phyloP scores from a whole-genome alignment of 2,113 vertebrate genomes.

The Hippocampus mohnikei region DNA sequence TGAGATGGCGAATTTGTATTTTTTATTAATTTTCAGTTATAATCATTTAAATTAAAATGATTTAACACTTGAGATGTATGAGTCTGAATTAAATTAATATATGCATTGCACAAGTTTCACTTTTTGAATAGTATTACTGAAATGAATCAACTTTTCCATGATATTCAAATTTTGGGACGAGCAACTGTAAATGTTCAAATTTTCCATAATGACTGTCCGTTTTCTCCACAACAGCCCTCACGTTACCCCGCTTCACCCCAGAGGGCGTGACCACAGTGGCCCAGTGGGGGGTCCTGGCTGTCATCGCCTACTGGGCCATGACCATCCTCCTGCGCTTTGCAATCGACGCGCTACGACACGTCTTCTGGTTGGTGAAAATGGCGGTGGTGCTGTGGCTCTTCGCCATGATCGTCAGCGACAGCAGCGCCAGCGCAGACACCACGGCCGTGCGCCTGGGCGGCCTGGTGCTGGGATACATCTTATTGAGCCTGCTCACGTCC shows the following conservation, averaged over 20 bases:
- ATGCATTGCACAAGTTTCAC: no score
- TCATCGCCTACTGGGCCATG: slow-evolving; percentile 72
- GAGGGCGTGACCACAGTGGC: slow-evolving; percentile 67
- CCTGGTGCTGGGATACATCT: slow-evolving; percentile 61
- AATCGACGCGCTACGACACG: slow-evolving; percentile 47
- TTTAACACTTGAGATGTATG: no score
- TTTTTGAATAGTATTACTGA: no score
- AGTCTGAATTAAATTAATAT: no score
- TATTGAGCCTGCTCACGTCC: slow-evolving; percentile 53
- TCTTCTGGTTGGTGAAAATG: slow-evolving; percentile 72
- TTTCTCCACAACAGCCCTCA: slow-evolving; percentile 48
- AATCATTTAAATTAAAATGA: no score
- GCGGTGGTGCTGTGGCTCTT: slow-evolving; percentile 66
- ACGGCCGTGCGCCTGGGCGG: slow-evolving; percentile 58
- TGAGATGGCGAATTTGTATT: no score
- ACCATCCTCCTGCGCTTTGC: slow-evolving; percentile 58
- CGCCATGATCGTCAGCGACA: slow-evolving; percentile 65
- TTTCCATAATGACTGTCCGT: not conserved
- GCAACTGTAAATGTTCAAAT: no score
- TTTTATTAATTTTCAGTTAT: no score
- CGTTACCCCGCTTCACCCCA: slow-evolving; percentile 69
- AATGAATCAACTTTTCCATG: no score
- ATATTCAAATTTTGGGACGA: no score
- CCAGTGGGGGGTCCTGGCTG: slow-evolving; percentile 70
- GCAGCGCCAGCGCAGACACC: slow-evolving; percentile 38